Base-by-base conservation (phyloP, 2,113 vertebrate genomes). In the Nothobranchius furzeri region DNA sequence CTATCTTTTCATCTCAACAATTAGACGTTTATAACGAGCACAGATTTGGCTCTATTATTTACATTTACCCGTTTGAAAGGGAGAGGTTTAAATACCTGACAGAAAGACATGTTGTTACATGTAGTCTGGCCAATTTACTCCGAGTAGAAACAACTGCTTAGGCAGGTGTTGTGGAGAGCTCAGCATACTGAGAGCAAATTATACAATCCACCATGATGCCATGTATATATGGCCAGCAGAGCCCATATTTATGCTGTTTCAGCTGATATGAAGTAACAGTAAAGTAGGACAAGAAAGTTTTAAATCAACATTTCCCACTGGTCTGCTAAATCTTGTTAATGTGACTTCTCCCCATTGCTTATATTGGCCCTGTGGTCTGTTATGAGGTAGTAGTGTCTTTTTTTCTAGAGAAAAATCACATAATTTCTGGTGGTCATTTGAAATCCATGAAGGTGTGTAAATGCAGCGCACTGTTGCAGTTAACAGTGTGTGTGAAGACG, bases 111-210 rank as follows among this genome's bases (percentile, higher is more conserved):
- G 47, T 36, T 69, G 75, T 63, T 71, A 60, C 63, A 83, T 81
- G 15, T 74, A 70, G 76, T 64, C 57, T 60, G 48, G 73, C 76
- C 79, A 76, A 65, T 73, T 82, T 66, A 75, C 61, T 74, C 60
- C 24, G 63, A 47, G 66, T 5, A 64, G 61, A 46, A 55, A 51
- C 68, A 6, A 35, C 14, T 15, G 46, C 20, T 49, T 60, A 42
- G 40, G 7, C 6, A 45, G 12, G 12, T 45, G 10, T 45, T 12
- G 49, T 12, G 7, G 9, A 55, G 46, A 0, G 12, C 37, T 46
- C 30, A 1, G 47, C 48, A 76, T 45, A 12, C 43, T 30, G 54
- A 37, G 62, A 69, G 49, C 73, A 78, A 46, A 78, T 68, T 72
- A 69, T 50, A 53, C 67, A 52, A 24, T 47, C 69, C 75, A 20